Percentiles rank a stretch among this genome's conserved stretches.
Conservation (phyloP, 2,113 vertebrate species). For the Macquaria ambigua region DNA sequence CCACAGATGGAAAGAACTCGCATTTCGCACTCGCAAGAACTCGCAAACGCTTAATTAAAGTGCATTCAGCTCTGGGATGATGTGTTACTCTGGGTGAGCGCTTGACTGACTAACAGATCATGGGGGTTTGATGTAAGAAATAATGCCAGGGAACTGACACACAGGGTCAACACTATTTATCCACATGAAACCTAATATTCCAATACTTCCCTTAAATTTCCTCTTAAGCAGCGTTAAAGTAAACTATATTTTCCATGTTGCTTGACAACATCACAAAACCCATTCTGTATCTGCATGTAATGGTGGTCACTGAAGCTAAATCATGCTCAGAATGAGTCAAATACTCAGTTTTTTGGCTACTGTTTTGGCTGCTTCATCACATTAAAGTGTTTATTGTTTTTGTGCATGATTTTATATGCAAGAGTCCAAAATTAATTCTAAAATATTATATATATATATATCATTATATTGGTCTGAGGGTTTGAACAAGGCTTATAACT, state of each 20-base stretch:
- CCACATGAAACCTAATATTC: neutral
- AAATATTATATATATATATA: too few relatives aligned
- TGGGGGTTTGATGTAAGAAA: conserved; percentile 32
- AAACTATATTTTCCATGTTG: neutral
- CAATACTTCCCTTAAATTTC: neutral
- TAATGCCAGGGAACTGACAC: conserved; percentile 6
- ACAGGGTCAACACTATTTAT: neutral
- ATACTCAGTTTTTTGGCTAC: neutral
- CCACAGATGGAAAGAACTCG: conserved; percentile 53
- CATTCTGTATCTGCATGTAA: too few relatives aligned
- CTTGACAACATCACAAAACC: neutral
- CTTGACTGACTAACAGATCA: conserved; percentile 48
- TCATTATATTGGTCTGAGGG: neutral
- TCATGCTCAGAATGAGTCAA: neutral
- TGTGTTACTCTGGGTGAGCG: conserved; percentile 53
- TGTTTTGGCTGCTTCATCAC: neutral
- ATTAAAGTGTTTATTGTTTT: neutral
- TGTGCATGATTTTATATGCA: neutral
- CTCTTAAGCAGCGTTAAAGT: neutral
- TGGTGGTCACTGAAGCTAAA: neutral
- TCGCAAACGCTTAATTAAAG: conserved; percentile 65
- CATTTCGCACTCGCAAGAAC: neutral
- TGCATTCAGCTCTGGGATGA: conserved; percentile 65
- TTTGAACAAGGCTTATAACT: neutral
- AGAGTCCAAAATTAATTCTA: neutral